A percentile compares a stretch with the other conserved stretches of the same genome.
phyloP scores from a whole-genome alignment of 2,113 vertebrate genomes.

The Etheostoma spectabile region DNA sequence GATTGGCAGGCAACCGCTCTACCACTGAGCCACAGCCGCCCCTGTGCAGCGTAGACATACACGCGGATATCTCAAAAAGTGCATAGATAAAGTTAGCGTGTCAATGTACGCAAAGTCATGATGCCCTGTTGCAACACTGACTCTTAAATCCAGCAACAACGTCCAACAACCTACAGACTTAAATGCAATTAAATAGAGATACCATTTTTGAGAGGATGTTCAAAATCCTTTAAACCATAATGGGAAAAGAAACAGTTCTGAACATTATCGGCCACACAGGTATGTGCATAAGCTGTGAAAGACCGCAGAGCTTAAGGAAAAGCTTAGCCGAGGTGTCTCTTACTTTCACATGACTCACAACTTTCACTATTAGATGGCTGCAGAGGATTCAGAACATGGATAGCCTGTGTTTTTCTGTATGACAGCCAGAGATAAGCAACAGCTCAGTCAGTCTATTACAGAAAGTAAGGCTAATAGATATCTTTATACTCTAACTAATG shows the following conservation, averaged over 20 bases:
- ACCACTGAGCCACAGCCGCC: no score
- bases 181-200: not conserved
- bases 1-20: no score
- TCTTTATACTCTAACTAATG: conserved; percentile 55
- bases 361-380: conserved; percentile 7
- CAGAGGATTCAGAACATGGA: conserved; percentile 12
- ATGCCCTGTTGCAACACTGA: not conserved
- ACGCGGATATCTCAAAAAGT: no score
- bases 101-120: no score
- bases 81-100: no score
- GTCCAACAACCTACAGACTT: not conserved
- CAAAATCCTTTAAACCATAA: conserved; percentile 14
- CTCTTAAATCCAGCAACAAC: not conserved
- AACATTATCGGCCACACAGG: conserved; percentile 28
- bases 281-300: conserved; percentile 19
- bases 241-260: conserved; percentile 12
- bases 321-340: conserved; percentile 30
- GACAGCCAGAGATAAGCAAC: conserved; percentile 49
- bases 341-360: conserved; percentile 43
- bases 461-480: conserved; percentile 61
- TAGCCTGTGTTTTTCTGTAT: conserved; percentile 15
- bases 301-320: conserved; percentile 21
- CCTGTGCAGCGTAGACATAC: no score
- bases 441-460: conserved; percentile 41
- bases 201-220: not conserved